Evolutionary conservation across 1,140 invertebrate genomes (phyloP).

Genomic region (Drosophila pectinifera): DNA sequence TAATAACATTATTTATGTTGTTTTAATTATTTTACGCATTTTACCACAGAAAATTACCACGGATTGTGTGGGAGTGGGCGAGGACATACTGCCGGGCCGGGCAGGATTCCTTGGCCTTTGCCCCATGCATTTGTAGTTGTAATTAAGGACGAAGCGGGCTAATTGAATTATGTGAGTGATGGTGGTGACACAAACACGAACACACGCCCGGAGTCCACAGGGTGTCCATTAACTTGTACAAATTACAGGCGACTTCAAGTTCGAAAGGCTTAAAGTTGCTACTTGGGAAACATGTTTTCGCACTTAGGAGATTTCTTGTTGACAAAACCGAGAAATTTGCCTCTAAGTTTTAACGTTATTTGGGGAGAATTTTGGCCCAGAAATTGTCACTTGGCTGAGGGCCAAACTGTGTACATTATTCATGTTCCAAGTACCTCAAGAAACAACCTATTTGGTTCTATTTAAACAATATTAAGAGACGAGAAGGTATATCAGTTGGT

Average conservation of each 20-base stretch:
- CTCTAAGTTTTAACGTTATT: constrained; percentile 1
- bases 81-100: constrained; percentile 21
- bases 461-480: too few species aligned
- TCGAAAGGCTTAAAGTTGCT: constrained; percentile 43
- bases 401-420: neutral
- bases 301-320: constrained; percentile 45
- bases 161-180: constrained; percentile 68
- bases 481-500: neutral
- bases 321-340: constrained; percentile 22
- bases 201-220: constrained; percentile 12
- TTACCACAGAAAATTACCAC: constrained; percentile 51
- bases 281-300: constrained; percentile 44
- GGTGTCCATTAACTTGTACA: constrained; percentile 46
- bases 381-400: constrained; percentile 4
- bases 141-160: constrained; percentile 69
- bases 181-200: constrained; percentile 24
- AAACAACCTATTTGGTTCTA: neutral
- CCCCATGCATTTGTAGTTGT: constrained; percentile 48
- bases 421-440: neutral
- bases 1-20: constrained; percentile 70
- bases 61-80: constrained; percentile 49
- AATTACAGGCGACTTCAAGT: constrained; percentile 24
- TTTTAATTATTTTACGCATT: constrained; percentile 81
- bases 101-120: constrained; percentile 37
- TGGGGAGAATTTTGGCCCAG: neutral